These are phyloP conservation scores for Microcebus lehilahytsara DNA, from an alignment of 2,113 vertebrate genomes.

Conservation along the genomic window DNA sequence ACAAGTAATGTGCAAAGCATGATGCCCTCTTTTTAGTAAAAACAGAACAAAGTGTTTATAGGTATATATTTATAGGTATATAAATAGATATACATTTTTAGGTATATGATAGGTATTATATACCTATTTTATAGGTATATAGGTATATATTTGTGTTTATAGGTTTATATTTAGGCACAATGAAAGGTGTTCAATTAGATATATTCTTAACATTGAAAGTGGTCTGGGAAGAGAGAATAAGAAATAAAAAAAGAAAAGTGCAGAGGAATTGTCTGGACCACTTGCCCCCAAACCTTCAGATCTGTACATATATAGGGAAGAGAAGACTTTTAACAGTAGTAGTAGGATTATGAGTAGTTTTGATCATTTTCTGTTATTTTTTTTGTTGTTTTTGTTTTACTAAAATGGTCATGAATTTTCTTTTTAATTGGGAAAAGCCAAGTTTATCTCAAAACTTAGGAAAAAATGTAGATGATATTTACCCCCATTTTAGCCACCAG, in stretches of 20 bases:
- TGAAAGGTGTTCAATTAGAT: not conserved
- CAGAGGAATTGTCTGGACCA: not conserved
- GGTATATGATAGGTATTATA: too few species aligned
- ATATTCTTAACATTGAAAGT: not conserved
- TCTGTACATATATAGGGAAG: not conserved
- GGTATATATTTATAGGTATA: not conserved
- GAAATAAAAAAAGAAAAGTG: not conserved
- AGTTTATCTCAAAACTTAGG: not conserved
- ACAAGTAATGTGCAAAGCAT: not conserved
- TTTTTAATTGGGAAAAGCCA: not conserved
- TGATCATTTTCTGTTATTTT: not conserved
- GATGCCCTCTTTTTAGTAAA: not conserved
- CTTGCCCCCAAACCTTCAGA: not conserved
- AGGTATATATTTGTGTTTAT: not conserved
- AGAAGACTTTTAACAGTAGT: not conserved
- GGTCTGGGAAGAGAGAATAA: not conserved
- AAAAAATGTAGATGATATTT: not conserved
- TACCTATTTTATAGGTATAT: too few species aligned
- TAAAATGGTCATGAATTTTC: not conserved
- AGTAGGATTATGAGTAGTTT: not conserved
- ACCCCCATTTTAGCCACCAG: not conserved
- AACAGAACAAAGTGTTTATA: not conserved
- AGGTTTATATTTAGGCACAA: not conserved
- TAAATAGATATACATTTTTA: not conserved
- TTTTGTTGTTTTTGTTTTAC: not conserved